A percentile compares a stretch with the other conserved stretches of the same genome.
These are phyloP conservation scores for Cyprinodon tularosa DNA, from an alignment of 2,113 vertebrate species.

Conservation along the genomic window DNA sequence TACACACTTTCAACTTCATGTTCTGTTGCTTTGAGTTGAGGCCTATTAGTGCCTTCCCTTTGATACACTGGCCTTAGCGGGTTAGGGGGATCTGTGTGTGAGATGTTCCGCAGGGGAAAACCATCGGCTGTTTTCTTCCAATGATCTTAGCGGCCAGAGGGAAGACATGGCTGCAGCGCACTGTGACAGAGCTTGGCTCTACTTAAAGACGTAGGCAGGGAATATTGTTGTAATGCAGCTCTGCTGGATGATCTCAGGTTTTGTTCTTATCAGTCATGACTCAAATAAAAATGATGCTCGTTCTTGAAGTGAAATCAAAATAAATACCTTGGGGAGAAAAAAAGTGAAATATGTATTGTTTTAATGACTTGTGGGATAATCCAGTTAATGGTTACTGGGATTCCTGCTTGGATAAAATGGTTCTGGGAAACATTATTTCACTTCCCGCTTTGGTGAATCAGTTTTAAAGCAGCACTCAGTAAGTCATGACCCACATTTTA, in stretches of 20 bases:
- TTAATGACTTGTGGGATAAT: constrained; percentile 25
- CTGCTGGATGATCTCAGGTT: constrained; percentile 57
- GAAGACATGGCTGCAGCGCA: constrained; percentile 47
- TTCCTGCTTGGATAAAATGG: too few relatives aligned
- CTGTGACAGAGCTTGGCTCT: constrained; percentile 55
- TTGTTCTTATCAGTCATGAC: constrained; percentile 45
- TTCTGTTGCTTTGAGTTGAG: constrained; percentile 59
- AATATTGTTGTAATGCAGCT: constrained; percentile 57
- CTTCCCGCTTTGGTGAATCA: too few relatives aligned
- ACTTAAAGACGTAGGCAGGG: constrained; percentile 43
- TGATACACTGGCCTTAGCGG: constrained; percentile 48
- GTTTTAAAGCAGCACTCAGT: too few relatives aligned
- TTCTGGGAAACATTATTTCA: neutral
- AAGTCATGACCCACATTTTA: neutral
- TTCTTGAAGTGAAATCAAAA: constrained; percentile 23
- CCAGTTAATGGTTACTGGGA: neutral
- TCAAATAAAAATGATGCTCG: constrained; percentile 38
- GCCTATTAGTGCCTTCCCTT: constrained; percentile 54
- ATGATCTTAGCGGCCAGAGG: constrained; percentile 46
- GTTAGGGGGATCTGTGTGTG: constrained; percentile 16
- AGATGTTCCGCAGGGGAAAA: constrained; percentile 56
- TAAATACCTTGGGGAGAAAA: neutral
- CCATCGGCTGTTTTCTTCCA: constrained; percentile 52
- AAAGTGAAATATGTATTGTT: neutral
- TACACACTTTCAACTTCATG: constrained; percentile 58